Conservation (phyloP, 2,888 invertebrate genomes). For the Griposia aprilina region DNA sequence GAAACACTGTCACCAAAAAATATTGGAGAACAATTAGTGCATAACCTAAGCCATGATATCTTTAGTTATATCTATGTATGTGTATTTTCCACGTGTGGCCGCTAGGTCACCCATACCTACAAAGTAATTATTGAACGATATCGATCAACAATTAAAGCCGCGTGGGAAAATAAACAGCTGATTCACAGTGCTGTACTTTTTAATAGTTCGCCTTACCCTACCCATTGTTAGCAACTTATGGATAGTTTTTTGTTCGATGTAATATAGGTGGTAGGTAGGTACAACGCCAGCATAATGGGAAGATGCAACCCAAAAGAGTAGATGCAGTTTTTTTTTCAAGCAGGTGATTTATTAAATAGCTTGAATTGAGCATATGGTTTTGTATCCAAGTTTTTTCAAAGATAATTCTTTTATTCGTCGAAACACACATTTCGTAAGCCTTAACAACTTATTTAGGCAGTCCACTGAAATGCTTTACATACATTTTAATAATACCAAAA, state of each 20-base stretch:
- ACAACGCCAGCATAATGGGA: neutral
- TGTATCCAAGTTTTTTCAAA: neutral
- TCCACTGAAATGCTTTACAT: neutral
- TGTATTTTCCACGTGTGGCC: constrained; percentile 1
- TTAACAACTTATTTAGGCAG: neutral
- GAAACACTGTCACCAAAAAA: neutral
- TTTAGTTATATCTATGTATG: neutral
- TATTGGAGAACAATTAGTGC: neutral
- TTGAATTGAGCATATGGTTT: neutral
- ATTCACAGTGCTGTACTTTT: constrained; percentile 34
- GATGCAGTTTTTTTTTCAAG: neutral
- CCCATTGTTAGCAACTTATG: constrained; percentile 22
- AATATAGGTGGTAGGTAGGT: constrained; percentile 3
- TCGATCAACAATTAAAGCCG: constrained; percentile 30
- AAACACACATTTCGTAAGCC: neutral
- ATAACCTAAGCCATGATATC: neutral
- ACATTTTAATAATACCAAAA: neutral
- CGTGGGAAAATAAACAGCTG: constrained; percentile 56
- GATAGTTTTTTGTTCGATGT: constrained; percentile 10
- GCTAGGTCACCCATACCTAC: constrained; percentile 19
- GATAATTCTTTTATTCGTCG: neutral
- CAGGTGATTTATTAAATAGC: neutral
- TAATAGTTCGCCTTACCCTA: constrained; percentile 23
- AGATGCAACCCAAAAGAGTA: neutral
- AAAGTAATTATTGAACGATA: constrained; percentile 38